These are phyloP conservation scores for Cataglyphis albicans DNA, from an alignment of 2,888 invertebrate genomes.

Conservation along the genomic window DNA sequence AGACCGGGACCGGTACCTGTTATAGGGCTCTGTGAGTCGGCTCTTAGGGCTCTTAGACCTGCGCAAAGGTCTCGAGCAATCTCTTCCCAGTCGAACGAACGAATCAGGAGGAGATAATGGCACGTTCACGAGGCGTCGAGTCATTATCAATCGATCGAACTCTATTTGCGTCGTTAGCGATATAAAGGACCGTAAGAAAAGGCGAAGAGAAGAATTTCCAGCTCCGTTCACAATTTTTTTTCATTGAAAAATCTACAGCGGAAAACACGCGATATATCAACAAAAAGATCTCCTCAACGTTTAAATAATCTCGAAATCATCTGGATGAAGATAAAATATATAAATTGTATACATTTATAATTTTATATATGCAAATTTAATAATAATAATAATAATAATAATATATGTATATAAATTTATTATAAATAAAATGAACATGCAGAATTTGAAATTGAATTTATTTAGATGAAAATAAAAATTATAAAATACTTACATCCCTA, in stretches of 20 bases:
- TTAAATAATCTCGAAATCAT: background rate
- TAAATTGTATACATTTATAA: background rate
- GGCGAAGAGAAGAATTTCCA: background rate
- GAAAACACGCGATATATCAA: background rate
- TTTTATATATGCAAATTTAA: too few species aligned
- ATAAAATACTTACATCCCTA: too few species aligned
- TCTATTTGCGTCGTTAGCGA: slow-evolving; percentile 53
- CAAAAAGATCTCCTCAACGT: background rate
- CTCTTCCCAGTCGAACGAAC: slow-evolving; percentile 62
- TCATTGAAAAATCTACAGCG: background rate
- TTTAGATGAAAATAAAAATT: too few species aligned
- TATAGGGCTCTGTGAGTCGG: slow-evolving; percentile 53
- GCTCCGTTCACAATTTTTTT: background rate
- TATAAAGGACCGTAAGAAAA: slow-evolving; percentile 17
- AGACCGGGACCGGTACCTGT: slow-evolving; percentile 15
- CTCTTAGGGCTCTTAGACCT: slow-evolving; percentile 62
- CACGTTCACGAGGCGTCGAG: slow-evolving; percentile 61
- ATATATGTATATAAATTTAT: too few species aligned
- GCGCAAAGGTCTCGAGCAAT: slow-evolving; percentile 57
- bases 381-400: too few species aligned
- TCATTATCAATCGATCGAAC: slow-evolving; percentile 61
- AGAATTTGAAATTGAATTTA: too few species aligned
- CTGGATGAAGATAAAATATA: background rate
- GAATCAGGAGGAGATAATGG: slow-evolving; percentile 63
- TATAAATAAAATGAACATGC: background rate